Base-by-base conservation (phyloP, 1,140 invertebrate genomes). In the Samia ricini region DNA sequence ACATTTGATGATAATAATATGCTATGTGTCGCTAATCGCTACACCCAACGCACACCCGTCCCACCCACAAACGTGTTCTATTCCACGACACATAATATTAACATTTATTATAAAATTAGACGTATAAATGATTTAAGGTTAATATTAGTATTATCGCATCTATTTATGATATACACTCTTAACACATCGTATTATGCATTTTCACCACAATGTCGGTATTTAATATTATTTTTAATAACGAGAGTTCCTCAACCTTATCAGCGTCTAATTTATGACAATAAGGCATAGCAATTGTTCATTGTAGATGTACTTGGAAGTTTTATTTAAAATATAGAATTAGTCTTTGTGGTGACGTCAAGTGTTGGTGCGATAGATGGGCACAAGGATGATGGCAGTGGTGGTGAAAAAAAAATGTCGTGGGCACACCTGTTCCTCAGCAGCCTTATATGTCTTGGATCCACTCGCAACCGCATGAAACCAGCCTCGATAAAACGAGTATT, bases 51-150 rank as follows among this genome's bases (percentile, higher is more conserved):
- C 85, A 84, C 83, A 81, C 82, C 84, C 86, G 84, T 89, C 84
- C 84, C 79, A 71, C 76, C 77, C 76, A 73, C 61, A 42, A 73
- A 84, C 81, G 81, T 87, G 86, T 89, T 87, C 86, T 89, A 89
- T 89, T 89, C 84, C 78, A 89, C 86, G 84, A 89, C 83, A 82
- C 79, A 71, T 63, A 21, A 60, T 29, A 54, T 42, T 15, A 42
- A 10, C 12, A 42, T 42, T 12, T 42, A 42, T 15, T 42, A 42
- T 15, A 15, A 4, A 42, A 62, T 66, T 57, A 26, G 19, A 54
- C 60, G 51, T 63, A 42, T 63, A 61, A 60, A 56, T 20, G 62
- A 52, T 59, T 51, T 60, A 54, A 49, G 56, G 56, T 26, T 62
- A 51, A 29, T 63, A 48, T 51, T 73, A 73, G 69, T 56, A 69